Percentiles rank a stretch among this genome's conserved stretches.
Evolutionary conservation across 2,888 invertebrate genomes (phyloP).

Genomic region (Euphydryas editha): DNA sequence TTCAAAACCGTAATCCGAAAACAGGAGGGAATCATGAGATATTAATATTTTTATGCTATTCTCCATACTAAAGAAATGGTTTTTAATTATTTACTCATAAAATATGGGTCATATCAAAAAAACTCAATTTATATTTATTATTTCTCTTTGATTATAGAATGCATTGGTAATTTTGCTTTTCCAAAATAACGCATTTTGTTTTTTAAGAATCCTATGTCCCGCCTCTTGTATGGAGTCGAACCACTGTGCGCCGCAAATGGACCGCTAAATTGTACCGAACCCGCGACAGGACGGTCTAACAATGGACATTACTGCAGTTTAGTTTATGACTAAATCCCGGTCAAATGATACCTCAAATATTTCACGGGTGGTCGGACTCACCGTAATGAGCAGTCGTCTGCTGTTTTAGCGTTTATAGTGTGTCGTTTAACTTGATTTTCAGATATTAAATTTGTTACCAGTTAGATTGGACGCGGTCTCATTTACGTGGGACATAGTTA

Average conservation of each 20-base stretch:
- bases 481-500: neutral
- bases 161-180: too few relatives aligned
- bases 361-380: slow-evolving; percentile 45
- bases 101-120: too few relatives aligned
- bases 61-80: too few relatives aligned
- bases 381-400: slow-evolving; percentile 32
- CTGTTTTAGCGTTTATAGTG: slow-evolving; percentile 7
- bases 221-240: too few relatives aligned
- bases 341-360: slow-evolving; percentile 57
- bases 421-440: slow-evolving; percentile 16
- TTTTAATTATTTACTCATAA: too few relatives aligned
- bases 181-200: too few relatives aligned
- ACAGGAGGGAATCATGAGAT: too few relatives aligned
- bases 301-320: slow-evolving; percentile 54
- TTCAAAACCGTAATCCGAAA: too few relatives aligned
- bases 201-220: too few relatives aligned
- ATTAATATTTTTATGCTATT: too few relatives aligned
- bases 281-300: slow-evolving; percentile 52
- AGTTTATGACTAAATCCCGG: slow-evolving; percentile 55
- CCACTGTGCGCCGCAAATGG: slow-evolving; percentile 64
- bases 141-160: too few relatives aligned
- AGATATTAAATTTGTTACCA: slow-evolving; percentile 1
- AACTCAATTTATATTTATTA: too few relatives aligned
- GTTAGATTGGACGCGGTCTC: neutral
- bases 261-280: slow-evolving; percentile 60